Conservation (phyloP, 1,140 invertebrate species). For the Wasmannia auropunctata region DNA sequence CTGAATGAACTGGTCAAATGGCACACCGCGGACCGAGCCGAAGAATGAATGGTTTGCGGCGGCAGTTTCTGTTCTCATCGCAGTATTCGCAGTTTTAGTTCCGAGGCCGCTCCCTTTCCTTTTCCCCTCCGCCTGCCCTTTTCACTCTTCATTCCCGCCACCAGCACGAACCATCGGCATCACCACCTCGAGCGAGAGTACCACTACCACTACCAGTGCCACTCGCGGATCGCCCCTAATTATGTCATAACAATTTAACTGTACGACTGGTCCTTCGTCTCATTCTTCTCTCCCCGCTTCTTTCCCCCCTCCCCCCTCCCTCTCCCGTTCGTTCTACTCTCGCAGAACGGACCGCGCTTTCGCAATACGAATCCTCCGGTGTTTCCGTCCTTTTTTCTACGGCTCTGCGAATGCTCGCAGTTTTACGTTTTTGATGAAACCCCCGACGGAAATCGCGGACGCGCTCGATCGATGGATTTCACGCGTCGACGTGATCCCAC, state of each 20-base stretch:
- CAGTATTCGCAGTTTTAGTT: conserved; percentile 48
- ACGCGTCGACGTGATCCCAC: conserved; percentile 44
- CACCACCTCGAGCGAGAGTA: conserved; percentile 37
- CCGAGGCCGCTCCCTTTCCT: conserved; percentile 23
- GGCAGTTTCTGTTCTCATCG: conserved; percentile 64
- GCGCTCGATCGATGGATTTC: conserved; percentile 56
- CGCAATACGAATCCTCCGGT: conserved; percentile 30
- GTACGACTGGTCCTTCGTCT: conserved; percentile 46
- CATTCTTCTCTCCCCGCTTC: background rate
- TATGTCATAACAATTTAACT: conserved; percentile 82
- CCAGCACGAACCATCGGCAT: background rate
- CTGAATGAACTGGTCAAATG: conserved; percentile 75
- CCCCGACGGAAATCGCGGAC: conserved; percentile 34
- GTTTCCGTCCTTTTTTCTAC: background rate
- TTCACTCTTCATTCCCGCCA: conserved; percentile 24
- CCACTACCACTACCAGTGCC: conserved; percentile 21
- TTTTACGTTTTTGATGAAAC: conserved; percentile 12
- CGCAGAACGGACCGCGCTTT: conserved; percentile 4
- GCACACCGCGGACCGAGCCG: conserved; percentile 58
- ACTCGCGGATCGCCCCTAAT: conserved; percentile 77
- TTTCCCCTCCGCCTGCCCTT: conserved; percentile 34
- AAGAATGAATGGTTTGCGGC: conserved; percentile 72
- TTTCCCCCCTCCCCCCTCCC: no score
- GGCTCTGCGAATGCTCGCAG: background rate
- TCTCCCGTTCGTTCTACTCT: conserved; percentile 32